Base-by-base conservation (phyloP, 1,140 invertebrate genomes). In the Neuroterus valhalla region DNA sequence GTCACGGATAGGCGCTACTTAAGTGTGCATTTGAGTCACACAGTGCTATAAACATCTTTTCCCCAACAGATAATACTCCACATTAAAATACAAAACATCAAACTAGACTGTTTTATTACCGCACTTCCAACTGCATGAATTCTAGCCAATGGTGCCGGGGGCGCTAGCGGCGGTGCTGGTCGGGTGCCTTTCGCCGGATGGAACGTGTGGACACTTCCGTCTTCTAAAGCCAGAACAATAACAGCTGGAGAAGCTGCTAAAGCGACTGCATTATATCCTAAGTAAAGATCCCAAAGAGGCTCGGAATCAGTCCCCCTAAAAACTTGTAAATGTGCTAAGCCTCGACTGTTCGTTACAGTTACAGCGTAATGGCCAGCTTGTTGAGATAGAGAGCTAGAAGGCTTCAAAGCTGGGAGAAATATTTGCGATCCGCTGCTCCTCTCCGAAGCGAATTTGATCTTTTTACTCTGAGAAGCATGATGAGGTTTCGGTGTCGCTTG, bases 191-290 rank as follows among this genome's bases (percentile, higher is more conserved):
- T 91, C 0, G 82, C 82, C 3, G 89, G 90, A 75, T 91, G 90
- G 75, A 95, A 92, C 14, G 93, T 91, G 84, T 94, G 93, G 72
- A 96, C 89, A 66, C 91, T 92, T 23, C 91, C 91, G 86, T 96
- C 94, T 68, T 92, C 92, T 83, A 94, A 93, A 42, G 91, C 91
- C 62, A 94, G 87, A 78, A 91, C 92, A 52, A 93, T 90, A 70
- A 93, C 90, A 19, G 91, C 86, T 26, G 88, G 85, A 2, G 89
- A 86, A 2, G 84, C 86, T 8, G 88, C 85, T 3, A 90, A 72
- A 5, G 86, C 89, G 3, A 89, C 87, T 0, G 85, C 84, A 46
- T 72, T 86, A 46, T 90, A 89, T 42, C 89, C 89, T 6, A 90
- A 78, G 82, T 87, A 88, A 6, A 89, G 72, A 75, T 89, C 85